phyloP scores from a whole-genome alignment of 2,113 vertebrate genomes.

The Charina bottae region DNA sequence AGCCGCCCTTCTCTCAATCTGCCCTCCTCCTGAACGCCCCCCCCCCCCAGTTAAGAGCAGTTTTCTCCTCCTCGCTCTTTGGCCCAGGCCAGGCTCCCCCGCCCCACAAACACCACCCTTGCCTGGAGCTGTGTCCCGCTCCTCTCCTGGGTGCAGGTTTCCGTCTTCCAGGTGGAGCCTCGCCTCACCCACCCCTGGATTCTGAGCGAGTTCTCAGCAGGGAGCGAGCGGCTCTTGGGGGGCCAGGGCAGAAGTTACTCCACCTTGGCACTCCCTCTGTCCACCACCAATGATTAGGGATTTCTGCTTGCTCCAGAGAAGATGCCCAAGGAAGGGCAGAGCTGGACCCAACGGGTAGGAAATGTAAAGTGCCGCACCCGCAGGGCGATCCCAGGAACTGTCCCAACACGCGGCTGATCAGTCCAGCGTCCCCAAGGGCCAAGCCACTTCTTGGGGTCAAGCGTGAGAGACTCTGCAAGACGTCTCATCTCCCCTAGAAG shows the following conservation, averaged over 20 bases:
- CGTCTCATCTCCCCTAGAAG: neutral
- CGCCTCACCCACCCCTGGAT: neutral
- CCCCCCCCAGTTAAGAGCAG: neutral
- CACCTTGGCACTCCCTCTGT: neutral
- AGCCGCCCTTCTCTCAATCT: slow-evolving; percentile 6
- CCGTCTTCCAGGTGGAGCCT: neutral
- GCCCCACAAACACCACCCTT: neutral
- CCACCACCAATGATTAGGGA: neutral
- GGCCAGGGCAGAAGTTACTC: neutral
- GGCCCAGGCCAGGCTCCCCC: neutral
- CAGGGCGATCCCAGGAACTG: neutral
- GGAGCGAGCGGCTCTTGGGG: neutral
- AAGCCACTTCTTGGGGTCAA: neutral
- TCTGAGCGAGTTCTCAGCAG: neutral
- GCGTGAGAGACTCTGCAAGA: neutral
- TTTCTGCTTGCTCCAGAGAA: neutral
- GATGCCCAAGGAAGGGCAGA: neutral
- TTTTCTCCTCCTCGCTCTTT: neutral
- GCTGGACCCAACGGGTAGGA: neutral
- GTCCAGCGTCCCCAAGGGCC: neutral
- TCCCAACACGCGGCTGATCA: neutral
- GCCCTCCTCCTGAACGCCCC: neutral
- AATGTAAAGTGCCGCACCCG: neutral
- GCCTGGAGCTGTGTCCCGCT: neutral
- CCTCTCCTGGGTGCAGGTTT: neutral